Evolutionary conservation across 2,888 invertebrate species (phyloP).

Genomic region (Cistogaster globosa): DNA sequence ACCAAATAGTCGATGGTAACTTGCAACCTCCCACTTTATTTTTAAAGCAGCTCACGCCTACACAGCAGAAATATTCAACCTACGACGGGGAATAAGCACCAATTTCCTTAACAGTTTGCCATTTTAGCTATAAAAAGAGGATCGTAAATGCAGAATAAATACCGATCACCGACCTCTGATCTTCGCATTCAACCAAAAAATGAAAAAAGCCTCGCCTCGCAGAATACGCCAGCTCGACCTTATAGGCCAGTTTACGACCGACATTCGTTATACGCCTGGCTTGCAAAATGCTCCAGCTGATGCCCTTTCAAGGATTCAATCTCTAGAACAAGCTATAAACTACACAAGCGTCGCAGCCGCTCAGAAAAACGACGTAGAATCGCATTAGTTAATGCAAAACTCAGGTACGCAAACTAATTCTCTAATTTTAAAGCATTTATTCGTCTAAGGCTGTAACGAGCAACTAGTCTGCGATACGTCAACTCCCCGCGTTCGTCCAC

Average conservation of each 20-base stretch:
- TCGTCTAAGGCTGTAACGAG: slow-evolving; percentile 19
- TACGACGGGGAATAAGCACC: slow-evolving; percentile 68
- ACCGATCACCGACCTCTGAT: slow-evolving; percentile 20
- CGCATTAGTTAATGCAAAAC: neutral
- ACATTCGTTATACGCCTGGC: slow-evolving; percentile 1
- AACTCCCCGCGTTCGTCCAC: slow-evolving; percentile 3
- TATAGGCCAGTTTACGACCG: neutral
- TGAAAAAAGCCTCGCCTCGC: neutral
- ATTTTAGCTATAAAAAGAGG: slow-evolving; percentile 21
- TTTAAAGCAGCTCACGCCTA: slow-evolving; percentile 8
- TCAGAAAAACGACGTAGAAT: neutral
- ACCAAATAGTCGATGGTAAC: slow-evolving; percentile 52
- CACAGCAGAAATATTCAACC: slow-evolving; percentile 24
- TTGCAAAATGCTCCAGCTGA: too few species aligned
- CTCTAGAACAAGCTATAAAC: too few species aligned
- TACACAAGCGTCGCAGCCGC: too few species aligned
- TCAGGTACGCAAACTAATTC: slow-evolving; percentile 7
- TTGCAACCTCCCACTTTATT: slow-evolving; percentile 3
- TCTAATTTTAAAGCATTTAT: neutral
- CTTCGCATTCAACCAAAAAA: neutral
- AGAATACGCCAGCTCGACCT: neutral
- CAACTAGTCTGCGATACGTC: too few species aligned
- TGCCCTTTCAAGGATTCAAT: too few species aligned
- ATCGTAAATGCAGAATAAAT: neutral
- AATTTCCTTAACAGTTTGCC: neutral